Evolutionary conservation across 2,888 invertebrate species (phyloP).

Genomic region (Zygaena filipendulae): DNA sequence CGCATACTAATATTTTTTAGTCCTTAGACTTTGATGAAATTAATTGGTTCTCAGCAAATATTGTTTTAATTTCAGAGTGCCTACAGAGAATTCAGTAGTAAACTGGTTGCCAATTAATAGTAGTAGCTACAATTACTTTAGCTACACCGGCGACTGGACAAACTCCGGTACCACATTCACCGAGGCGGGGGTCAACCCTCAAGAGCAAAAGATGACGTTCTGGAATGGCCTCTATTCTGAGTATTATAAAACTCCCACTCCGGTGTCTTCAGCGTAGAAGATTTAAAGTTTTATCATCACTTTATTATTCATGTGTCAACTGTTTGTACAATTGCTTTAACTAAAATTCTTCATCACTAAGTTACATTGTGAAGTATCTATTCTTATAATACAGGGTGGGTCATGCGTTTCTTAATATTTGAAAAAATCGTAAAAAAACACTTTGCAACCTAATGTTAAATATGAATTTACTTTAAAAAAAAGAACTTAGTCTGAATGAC

Average conservation of each 20-base stretch:
- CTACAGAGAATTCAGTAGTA: conserved; percentile 1
- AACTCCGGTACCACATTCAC: conserved; percentile 9
- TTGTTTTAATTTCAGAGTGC: conserved; percentile 2
- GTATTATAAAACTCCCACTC: conserved; percentile 27
- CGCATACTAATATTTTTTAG: too few relatives aligned
- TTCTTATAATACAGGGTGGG: too few relatives aligned
- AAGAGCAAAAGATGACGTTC: conserved; percentile 26
- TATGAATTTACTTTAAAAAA: too few relatives aligned
- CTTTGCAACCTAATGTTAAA: too few relatives aligned
- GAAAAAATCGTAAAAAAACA: too few relatives aligned
- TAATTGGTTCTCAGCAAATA: too few relatives aligned
- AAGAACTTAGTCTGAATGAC: too few relatives aligned
- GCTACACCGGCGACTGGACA: conserved; percentile 18
- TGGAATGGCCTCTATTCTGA: conserved; percentile 28
- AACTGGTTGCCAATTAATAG: conserved; percentile 24
- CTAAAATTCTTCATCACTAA: too few relatives aligned
- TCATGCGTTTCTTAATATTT: too few relatives aligned
- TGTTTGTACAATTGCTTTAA: too few relatives aligned
- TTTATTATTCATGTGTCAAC: conserved; percentile 20
- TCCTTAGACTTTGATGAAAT: too few relatives aligned
- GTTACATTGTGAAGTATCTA: too few relatives aligned
- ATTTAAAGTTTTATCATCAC: conserved; percentile 17
- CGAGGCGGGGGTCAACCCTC: conserved; percentile 25
- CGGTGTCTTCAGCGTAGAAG: conserved; percentile 21
- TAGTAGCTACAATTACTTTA: conserved; percentile 21